phyloP scores from a whole-genome alignment of 2,888 invertebrate species.

The Bruchidius siliquastri region DNA sequence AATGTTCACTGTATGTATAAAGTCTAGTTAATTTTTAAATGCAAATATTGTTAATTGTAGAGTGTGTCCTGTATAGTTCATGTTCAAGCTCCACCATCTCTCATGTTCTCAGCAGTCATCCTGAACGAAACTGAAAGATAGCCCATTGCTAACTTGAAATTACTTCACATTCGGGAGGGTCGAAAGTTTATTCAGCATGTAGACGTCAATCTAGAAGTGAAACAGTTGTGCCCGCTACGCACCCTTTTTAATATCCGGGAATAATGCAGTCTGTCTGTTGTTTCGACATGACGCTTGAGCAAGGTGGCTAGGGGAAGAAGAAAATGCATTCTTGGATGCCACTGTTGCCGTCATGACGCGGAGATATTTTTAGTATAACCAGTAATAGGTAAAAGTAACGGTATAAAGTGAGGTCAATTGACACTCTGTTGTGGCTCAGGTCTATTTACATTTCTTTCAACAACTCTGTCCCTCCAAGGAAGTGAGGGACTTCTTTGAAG shows the following conservation, averaged over 20 bases:
- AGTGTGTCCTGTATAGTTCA: too few species aligned
- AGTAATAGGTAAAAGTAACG: too few species aligned
- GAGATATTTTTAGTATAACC: too few species aligned
- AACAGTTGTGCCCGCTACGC: not conserved
- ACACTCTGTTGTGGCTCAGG: too few species aligned
- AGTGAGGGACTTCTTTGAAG: too few species aligned
- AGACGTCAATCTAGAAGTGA: not conserved
- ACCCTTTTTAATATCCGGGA: not conserved
- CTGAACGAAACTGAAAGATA: not conserved
- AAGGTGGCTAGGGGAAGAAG: not conserved
- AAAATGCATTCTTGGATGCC: not conserved
- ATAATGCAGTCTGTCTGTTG: not conserved
- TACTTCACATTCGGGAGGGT: not conserved
- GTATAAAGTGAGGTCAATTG: too few species aligned
- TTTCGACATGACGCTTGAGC: not conserved
- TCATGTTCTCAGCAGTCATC: not conserved
- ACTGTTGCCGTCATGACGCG: not conserved
- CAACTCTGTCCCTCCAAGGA: too few species aligned
- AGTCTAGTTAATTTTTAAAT: too few species aligned
- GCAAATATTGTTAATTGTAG: too few species aligned
- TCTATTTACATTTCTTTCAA: too few species aligned
- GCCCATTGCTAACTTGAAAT: not conserved
- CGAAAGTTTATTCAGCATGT: not conserved
- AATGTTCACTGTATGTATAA: too few species aligned
- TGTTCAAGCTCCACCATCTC: too few species aligned